Base-by-base conservation (phyloP, 2,797 vertebrate species). In the Pseudomugil gertrudae region DNA sequence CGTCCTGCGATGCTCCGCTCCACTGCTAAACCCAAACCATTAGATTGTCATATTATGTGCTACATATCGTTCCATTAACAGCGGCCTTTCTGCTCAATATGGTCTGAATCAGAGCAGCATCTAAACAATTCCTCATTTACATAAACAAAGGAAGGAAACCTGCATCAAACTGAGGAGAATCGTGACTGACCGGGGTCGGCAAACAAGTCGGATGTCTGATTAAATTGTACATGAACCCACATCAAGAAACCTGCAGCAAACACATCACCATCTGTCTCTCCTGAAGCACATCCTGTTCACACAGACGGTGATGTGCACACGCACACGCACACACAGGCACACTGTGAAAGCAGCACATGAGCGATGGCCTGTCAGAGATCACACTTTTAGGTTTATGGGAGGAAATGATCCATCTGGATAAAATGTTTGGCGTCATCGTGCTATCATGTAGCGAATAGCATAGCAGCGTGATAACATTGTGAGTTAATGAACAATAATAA, bases 321-420 rank as follows among this genome's bases (percentile, higher is more conserved):
- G 32, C 24, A 40, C 30, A 38, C 38, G 32, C 11, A 40, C 38
- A 48, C 33, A 32, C 17, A 24, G 45, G 66, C 69, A 17, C 61
- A 40, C 55, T 48, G 26, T 23, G 32, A 51, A 58, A 72, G 63
- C 11, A 32, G 50, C 10, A 21, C 26, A 56, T 78, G 84, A 90
- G 54, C 65, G 72, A 88, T 81, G 56, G 67, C 54, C 59, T 77
- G 77, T 83, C 66, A 60, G 71, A 67, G 51, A 56, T 0, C 40
- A 35, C 57, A 73, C 58, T 79, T 72, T 75, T 47, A 71, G 76
- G 80, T 77, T 82, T 84, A 83, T 77, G 50, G 73, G 66, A 58
- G 62, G 68, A 71, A 76, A 79, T 83, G 35, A 80, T 67, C 70
- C 17, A 33, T 40, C 74, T 3, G 67, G 74, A 79, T 72, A 69